Evolutionary conservation across 2,113 vertebrate species (phyloP).

Genomic region (Acinonyx jubatus): DNA sequence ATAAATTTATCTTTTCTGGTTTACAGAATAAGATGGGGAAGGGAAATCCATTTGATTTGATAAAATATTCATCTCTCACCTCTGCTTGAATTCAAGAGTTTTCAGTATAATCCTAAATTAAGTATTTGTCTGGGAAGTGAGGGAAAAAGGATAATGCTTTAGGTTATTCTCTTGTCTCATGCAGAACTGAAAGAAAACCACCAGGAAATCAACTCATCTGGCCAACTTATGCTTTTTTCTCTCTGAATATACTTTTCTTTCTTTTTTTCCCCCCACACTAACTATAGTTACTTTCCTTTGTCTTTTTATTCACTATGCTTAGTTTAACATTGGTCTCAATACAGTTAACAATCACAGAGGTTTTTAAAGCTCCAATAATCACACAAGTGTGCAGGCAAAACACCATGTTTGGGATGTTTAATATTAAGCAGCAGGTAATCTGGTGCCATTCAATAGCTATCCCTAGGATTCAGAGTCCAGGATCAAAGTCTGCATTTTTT

Average conservation of each 20-base stretch:
- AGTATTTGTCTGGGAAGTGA: neutral
- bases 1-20: slow-evolving; percentile 30
- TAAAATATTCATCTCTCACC: slow-evolving; percentile 4
- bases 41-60: slow-evolving; percentile 26
- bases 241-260: neutral
- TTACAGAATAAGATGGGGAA: neutral
- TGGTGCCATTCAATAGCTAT: neutral
- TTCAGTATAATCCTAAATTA: neutral
- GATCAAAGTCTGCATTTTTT: neutral
- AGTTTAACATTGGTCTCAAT: neutral
- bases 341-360: neutral
- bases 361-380: neutral
- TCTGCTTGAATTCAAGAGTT: slow-evolving; percentile 1
- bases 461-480: neutral
- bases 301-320: neutral
- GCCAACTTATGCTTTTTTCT: neutral
- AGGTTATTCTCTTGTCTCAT: neutral
- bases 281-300: neutral
- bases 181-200: neutral
- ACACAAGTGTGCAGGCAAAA: neutral
- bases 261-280: neutral
- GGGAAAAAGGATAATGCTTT: neutral
- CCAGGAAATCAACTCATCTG: neutral
- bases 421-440: neutral
- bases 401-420: neutral